A percentile compares a stretch with the other conserved stretches of the same genome.
Evolutionary conservation across 1,140 invertebrate genomes (phyloP).

Genomic region (Lepidostoma basale): DNA sequence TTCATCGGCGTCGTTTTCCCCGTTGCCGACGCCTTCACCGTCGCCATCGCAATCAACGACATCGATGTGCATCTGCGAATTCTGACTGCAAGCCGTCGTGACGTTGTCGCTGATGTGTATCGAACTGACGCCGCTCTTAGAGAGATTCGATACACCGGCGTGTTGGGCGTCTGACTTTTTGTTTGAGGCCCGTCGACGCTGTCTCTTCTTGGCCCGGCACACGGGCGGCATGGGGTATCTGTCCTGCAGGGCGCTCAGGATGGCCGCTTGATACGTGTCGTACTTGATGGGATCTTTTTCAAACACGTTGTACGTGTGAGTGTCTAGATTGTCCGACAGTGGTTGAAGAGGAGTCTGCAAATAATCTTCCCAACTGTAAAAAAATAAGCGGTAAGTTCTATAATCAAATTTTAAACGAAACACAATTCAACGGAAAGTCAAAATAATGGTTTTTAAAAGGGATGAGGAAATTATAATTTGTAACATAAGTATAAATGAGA

Average conservation of each 20-base stretch:
- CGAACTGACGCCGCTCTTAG: conserved; percentile 7
- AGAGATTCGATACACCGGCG: not conserved
- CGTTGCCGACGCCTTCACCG: not conserved
- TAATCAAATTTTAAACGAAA: no score
- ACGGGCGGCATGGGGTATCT: conserved; percentile 35
- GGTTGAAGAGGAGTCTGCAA: conserved; percentile 91
- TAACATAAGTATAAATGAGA: no score
- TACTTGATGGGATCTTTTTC: conserved; percentile 99
- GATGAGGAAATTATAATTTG: no score
- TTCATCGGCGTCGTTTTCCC: not conserved
- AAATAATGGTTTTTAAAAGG: no score
- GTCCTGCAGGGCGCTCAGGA: conserved; percentile 73
- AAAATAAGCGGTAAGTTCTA: no score
- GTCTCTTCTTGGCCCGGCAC: not conserved
- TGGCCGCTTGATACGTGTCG: conserved; percentile 86
- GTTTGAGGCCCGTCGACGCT: not conserved
- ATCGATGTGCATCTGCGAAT: not conserved
- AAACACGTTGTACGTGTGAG: conserved; percentile 96
- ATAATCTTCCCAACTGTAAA: conserved; percentile 88
- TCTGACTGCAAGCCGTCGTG: not conserved
- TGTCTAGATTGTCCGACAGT: conserved; percentile 93
- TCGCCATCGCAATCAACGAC: not conserved
- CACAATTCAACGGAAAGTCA: no score
- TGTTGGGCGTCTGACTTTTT: not conserved
- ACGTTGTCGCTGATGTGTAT: not conserved